Percentiles rank a stretch among this genome's conserved stretches.
These are phyloP conservation scores for Melanotaenia boesemani DNA, from an alignment of 2,797 vertebrate species.

Conservation along the genomic window DNA sequence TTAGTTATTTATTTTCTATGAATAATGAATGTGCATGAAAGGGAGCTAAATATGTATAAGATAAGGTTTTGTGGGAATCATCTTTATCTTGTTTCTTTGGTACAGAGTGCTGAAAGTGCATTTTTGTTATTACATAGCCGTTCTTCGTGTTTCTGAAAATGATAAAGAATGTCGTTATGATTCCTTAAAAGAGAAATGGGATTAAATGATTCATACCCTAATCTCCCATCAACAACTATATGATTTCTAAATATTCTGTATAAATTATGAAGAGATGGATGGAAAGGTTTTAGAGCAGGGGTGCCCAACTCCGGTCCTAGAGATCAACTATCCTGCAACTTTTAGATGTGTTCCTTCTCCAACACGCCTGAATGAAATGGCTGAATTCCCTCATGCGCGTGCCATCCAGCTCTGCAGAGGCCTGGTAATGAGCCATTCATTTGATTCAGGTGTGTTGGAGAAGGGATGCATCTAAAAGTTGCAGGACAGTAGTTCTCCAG, in stretches of 20 bases:
- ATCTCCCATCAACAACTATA: constrained; percentile 22
- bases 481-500: too few species aligned
- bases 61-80: background rate
- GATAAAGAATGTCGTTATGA: constrained; percentile 12
- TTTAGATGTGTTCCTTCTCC: too few species aligned
- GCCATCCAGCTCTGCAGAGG: too few species aligned
- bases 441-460: too few species aligned
- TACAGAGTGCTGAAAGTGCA: background rate
- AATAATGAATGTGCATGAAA: background rate
- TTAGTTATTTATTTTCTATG: background rate
- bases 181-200: background rate
- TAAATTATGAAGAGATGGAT: background rate
- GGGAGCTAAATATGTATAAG: background rate
- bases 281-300: constrained; percentile 14
- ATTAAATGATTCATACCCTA: constrained; percentile 30
- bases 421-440: too few species aligned
- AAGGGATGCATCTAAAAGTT: too few species aligned
- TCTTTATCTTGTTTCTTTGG: constrained; percentile 2
- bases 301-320: too few species aligned
- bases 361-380: too few species aligned
- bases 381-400: too few species aligned
- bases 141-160: constrained; percentile 11
- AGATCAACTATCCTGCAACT: too few species aligned
- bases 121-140: background rate
- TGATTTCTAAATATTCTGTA: constrained; percentile 29